phyloP scores from a whole-genome alignment of 2,888 invertebrate genomes.

The Lasioglossum villosulum region DNA sequence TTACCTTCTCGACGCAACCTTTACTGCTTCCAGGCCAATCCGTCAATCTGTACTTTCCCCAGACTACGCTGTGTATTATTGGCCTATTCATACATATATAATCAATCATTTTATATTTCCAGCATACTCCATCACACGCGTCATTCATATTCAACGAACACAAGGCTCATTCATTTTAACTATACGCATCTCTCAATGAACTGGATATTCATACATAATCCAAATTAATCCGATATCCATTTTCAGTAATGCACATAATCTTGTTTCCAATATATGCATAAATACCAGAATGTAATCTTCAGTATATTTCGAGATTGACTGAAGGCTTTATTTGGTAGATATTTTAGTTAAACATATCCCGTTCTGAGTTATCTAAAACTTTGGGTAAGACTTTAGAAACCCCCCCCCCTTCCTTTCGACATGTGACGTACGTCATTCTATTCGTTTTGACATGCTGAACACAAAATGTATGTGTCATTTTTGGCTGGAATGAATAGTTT shows the following conservation, averaged over 20 bases:
- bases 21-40: not conserved
- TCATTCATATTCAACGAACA: constrained; percentile 14
- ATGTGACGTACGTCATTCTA: too few relatives aligned
- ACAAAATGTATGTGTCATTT: too few relatives aligned
- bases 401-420: too few relatives aligned
- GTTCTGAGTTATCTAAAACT: not conserved
- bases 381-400: too few relatives aligned
- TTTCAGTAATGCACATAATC: not conserved
- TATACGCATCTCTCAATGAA: not conserved
- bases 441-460: too few relatives aligned
- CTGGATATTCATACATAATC: constrained; percentile 8
- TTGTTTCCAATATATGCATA: not conserved
- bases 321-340: not conserved
- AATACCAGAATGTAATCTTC: not conserved
- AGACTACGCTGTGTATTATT: not conserved
- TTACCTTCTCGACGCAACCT: not conserved
- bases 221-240: not conserved
- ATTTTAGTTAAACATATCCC: not conserved
- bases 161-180: not conserved
- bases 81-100: constrained; percentile 2
- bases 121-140: not conserved
- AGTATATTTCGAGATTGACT: not conserved
- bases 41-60: not conserved
- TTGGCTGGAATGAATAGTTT: too few relatives aligned
- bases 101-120: constrained; percentile 3